A percentile compares a stretch with the other conserved stretches of the same genome.
These are phyloP conservation scores for Clytia hemisphaerica DNA, from an alignment of 30 jellyfish, hydroid and myxozoan species.

Conservation along the genomic window DNA sequence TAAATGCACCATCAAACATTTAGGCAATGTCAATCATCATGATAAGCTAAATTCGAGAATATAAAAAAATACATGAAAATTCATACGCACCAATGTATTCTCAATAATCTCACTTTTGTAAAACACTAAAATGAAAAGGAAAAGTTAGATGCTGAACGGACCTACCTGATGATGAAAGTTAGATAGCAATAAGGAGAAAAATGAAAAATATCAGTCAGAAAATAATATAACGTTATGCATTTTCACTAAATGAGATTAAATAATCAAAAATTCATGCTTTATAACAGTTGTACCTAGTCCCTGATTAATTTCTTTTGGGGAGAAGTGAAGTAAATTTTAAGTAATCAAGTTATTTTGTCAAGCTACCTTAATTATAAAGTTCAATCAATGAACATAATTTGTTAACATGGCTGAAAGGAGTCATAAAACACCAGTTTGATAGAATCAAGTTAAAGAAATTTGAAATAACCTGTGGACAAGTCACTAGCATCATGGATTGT, in stretches of 20 bases:
- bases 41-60: not conserved
- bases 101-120: conserved; percentile 70
- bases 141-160: too few relatives aligned
- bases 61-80: not conserved
- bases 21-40: not conserved
- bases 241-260: not conserved
- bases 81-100: conserved; percentile 50
- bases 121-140: conserved; percentile 26
- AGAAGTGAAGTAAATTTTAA: too few relatives aligned
- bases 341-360: too few relatives aligned
- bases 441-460: not conserved
- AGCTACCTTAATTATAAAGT: too few relatives aligned
- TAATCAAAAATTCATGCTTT: not conserved
- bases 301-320: too few relatives aligned
- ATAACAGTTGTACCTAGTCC: too few relatives aligned
- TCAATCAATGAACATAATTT: too few relatives aligned
- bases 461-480: conserved; percentile 35
- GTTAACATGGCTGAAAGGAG: too few relatives aligned
- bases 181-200: not conserved
- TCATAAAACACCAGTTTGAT: too few relatives aligned
- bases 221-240: not conserved
- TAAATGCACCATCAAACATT: not conserved
- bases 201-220: not conserved
- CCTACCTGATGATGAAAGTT: too few relatives aligned
- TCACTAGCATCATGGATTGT: conserved; percentile 58